Evolutionary conservation across 1,140 invertebrate species (phyloP).

Genomic region (Pseudomyrmex dendroicus): DNA sequence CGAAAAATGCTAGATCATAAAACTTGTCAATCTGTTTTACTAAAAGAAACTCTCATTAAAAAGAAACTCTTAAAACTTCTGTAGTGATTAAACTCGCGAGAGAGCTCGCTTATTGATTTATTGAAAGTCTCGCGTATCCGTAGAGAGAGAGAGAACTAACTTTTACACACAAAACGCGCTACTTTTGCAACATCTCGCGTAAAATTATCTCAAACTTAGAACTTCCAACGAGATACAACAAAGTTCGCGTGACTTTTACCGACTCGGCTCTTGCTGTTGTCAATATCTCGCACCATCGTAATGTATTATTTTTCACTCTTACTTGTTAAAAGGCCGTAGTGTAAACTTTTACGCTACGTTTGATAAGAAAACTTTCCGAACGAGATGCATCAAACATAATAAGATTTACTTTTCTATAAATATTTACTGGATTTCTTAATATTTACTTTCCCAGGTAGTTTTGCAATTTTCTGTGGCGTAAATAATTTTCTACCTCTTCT

Average conservation of each 20-base stretch:
- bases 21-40: neutral
- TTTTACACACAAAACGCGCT: conserved; percentile 37
- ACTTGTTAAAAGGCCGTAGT: neutral
- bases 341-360: neutral
- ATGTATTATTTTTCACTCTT: conserved; percentile 15
- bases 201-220: conserved; percentile 28
- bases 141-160: neutral
- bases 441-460: neutral
- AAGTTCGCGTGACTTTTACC: conserved; percentile 22
- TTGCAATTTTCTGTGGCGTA: neutral
- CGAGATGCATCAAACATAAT: neutral
- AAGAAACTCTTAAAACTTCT: neutral
- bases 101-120: conserved; percentile 12
- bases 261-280: neutral
- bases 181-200: conserved; percentile 20
- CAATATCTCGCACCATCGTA: neutral
- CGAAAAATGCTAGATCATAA: neutral
- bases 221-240: conserved; percentile 2
- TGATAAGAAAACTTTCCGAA: neutral
- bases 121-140: conserved; percentile 20
- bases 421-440: neutral
- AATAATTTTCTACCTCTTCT: neutral
- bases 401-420: neutral
- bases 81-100: neutral
- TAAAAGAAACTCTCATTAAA: too few species aligned